Base-by-base conservation (phyloP, 2,888 invertebrate genomes). In the Gymnoscelis rufifasciata region DNA sequence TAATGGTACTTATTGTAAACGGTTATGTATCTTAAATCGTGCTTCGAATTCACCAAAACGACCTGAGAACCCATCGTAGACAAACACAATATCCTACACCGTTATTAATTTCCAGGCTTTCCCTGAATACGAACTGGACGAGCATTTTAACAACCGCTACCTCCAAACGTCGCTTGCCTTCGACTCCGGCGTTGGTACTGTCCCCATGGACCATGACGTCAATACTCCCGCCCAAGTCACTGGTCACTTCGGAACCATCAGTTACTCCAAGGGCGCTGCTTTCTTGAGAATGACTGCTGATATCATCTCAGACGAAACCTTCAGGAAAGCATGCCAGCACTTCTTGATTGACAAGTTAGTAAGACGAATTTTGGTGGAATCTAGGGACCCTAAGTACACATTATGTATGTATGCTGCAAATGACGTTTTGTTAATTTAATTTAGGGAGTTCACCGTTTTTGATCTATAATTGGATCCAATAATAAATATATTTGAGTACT, bases 111-210 rank as follows among this genome's bases (percentile, higher is more conserved):
- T 68, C 1, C 52, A 93, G 93, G 84, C 91, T 39, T 90, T 92
- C 60, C 88, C 89, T 0, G 69, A 89, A 27, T 93, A 93, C 88
- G 90, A 91, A 29, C 70, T 93, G 38, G 87, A 91, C 12, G 90
- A 92, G n/a, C 94, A 94, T 64, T 94, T 94, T 60, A 91, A 94
- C 13, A 83, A 92, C 0, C 91, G 93, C 12, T 92, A 93, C 57
- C 68, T 94, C 0, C 94, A 95, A 52, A 71, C 70, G 0, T 92
- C 92, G 0, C 81, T 94, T 36, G 68, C 74, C 0, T 78, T 78
- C 12, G 88, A 88, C 44, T 84, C 88, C 1, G 71, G 78, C 1
- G 55, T 57, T 0, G 62, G 64, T 10, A 78, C 80, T 0, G 90
- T 91, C 46, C 89, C 94, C 0, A 71, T 95, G 67, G 86, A 90